Conservation (phyloP, 2,797 vertebrate genomes). For the Helicolenus hilgendorfi region DNA sequence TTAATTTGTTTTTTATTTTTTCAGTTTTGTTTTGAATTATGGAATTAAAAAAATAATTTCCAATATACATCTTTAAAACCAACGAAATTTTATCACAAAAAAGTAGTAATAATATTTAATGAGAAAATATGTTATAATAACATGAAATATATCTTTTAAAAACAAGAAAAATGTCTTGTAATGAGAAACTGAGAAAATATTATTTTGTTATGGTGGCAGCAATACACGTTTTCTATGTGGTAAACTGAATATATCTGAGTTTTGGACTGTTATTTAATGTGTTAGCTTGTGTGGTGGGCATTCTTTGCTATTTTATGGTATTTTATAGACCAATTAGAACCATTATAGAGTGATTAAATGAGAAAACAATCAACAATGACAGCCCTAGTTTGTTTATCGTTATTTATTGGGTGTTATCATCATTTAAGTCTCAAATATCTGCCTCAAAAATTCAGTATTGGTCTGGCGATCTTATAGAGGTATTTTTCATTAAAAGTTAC, state of each 20-base stretch:
- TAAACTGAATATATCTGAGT: background rate
- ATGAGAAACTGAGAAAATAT: no score
- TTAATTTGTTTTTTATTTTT: no score
- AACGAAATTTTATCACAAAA: no score
- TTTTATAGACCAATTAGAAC: background rate
- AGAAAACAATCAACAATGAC: background rate
- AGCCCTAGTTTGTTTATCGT: background rate
- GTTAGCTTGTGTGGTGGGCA: background rate
- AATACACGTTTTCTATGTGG: no score
- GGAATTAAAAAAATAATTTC: no score
- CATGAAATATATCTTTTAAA: no score
- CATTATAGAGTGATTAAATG: background rate
- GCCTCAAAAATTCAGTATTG: background rate
- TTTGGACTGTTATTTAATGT: background rate
- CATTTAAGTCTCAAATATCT: background rate
- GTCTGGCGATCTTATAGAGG: background rate
- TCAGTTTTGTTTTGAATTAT: no score
- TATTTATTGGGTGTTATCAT: background rate
- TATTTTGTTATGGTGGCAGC: no score
- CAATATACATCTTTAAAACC: no score
- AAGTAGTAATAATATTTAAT: no score
- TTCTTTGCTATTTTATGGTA: background rate
- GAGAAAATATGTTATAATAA: no score
- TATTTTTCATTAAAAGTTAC: background rate
- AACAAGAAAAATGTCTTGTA: no score